Base-by-base conservation (phyloP, 2,113 vertebrate species). In the Bolborhynchus lineola region DNA sequence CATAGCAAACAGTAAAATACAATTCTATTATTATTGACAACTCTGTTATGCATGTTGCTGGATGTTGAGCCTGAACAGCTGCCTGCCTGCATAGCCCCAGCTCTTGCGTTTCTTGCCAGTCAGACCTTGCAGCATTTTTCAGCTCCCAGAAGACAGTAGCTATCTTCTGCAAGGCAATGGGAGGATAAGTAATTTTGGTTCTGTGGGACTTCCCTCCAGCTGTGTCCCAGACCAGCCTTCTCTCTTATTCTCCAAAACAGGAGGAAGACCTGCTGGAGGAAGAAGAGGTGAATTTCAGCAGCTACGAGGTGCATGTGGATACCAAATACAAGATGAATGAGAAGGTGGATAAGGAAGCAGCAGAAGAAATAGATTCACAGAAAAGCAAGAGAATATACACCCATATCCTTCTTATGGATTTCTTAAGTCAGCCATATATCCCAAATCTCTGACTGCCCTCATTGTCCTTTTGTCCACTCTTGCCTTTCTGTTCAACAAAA, bases 1-100 rank as follows among this genome's bases (percentile, higher is more conserved):
- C 7, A 26, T 1, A 2, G 55, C 28, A 82, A n/a, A 26, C 11
- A 1, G 0, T 13, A 29, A 14, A 7, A 20, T 13, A 33, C 8
- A 75, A 13, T 7, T 15, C 3, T 59, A 23, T 59, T n/a, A 23
- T 59, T 59, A 17, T 13, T 29, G 39, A 59, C 16, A 67, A 1
- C 2, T 82, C 18, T 9, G 8, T 4, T 3, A 9, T 9, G 10
- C 13, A 8, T 14, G 4, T 2, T 3, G 16, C 13, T 41, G 26
- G 6, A 18, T 37, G 16, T 26, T n/a, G 47, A 57, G 6, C 23
- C 26, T 69, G 37, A 69, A 7, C 10, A 77, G 6, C 6, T 70
- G 9, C 16, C 6, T 12, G 41, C 10, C 14, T 39, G 10, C 23
- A 81, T 1, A 52, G 33, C 4, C 10, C 35, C 18, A 44, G 9